These are phyloP conservation scores for Gallinago paraguaiae DNA, from an alignment of 2,113 vertebrate genomes.

Conservation along the genomic window DNA sequence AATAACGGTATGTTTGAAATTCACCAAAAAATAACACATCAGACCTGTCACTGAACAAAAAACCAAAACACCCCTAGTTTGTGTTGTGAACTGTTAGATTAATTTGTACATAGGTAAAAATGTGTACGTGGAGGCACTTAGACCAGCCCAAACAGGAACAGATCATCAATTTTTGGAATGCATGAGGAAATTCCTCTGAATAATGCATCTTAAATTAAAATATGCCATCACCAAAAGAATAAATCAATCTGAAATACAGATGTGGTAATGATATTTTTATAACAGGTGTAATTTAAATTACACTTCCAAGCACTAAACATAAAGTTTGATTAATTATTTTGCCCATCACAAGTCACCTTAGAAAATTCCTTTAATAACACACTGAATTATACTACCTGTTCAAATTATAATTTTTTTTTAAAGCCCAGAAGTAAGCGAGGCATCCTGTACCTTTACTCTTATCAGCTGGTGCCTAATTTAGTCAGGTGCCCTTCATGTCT, in stretches of 20 bases:
- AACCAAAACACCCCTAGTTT: accelerated
- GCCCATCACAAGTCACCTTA: not conserved
- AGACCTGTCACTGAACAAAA: not conserved
- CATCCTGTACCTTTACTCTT: not conserved
- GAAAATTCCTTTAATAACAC: not conserved
- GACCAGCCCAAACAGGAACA: not conserved
- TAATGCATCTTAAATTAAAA: not conserved
- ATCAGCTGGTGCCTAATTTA: not conserved
- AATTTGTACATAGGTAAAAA: not conserved
- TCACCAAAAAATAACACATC: not conserved
- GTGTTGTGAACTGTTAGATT: not conserved
- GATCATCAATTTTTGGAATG: not conserved
- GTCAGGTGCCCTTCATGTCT: not conserved
- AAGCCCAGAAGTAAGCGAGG: not conserved
- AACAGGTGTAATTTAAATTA: not conserved
- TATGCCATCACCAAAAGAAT: not conserved
- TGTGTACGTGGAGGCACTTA: not conserved
- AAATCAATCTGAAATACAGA: not conserved
- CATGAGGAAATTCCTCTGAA: not conserved
- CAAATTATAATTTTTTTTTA: not conserved
- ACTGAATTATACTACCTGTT: not conserved
- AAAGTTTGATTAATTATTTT: not conserved
- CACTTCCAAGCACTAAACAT: not conserved
- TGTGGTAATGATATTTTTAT: not conserved
- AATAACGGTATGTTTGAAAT: not conserved